Conservation (phyloP, 2,113 vertebrate genomes). For the Tympanuchus pallidicinctus region DNA sequence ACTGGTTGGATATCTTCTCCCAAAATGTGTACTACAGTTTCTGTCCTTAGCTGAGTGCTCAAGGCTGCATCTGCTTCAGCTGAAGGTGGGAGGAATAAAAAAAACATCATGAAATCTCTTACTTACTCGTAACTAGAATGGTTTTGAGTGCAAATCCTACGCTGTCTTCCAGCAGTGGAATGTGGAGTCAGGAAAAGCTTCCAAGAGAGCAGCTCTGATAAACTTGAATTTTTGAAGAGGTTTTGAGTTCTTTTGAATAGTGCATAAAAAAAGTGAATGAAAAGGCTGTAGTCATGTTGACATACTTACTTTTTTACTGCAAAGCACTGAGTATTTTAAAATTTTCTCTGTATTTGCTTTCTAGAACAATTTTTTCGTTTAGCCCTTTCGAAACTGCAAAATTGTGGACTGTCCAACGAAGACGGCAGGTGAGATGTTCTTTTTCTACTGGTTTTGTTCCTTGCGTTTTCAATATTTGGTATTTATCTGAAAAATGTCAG, state of each 20-base stretch:
- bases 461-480: background rate
- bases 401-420: constrained; percentile 70
- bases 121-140: background rate
- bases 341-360: constrained; percentile 52
- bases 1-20: background rate
- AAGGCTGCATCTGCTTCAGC: background rate
- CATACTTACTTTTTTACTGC: background rate
- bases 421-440: constrained; percentile 69
- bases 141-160: background rate
- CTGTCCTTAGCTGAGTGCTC: background rate
- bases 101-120: background rate
- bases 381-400: constrained; percentile 77
- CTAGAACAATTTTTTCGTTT: constrained; percentile 71
- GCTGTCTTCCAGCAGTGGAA: background rate
- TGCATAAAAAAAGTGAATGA: background rate
- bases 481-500: background rate
- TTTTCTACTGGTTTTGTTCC: background rate
- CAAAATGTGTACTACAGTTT: fast-evolving
- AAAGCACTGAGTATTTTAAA: background rate
- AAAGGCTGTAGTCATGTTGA: background rate
- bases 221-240: background rate
- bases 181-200: background rate
- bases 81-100: background rate
- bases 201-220: background rate
- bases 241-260: background rate